Percentiles rank a stretch among this genome's conserved stretches.
Conservation (phyloP, 1,140 invertebrate genomes). For the Drosophila azteca region DNA sequence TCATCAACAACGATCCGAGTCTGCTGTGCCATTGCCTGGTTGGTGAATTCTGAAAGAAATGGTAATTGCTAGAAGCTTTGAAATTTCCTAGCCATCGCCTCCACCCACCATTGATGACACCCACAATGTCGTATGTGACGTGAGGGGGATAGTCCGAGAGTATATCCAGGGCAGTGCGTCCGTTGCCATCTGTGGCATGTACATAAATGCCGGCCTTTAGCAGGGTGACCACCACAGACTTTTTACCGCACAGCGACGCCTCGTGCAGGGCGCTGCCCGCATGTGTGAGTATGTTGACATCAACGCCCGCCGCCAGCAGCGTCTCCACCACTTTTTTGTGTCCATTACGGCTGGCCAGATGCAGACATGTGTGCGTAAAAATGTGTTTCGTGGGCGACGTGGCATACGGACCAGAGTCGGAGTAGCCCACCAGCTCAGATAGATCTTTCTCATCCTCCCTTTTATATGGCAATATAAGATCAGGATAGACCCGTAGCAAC, state of each 20-base stretch:
- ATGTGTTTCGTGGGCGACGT: slow-evolving; percentile 80
- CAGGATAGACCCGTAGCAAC: slow-evolving; percentile 91
- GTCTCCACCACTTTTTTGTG: slow-evolving; percentile 92
- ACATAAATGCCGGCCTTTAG: slow-evolving; percentile 93
- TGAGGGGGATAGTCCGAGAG: slow-evolving; percentile 93
- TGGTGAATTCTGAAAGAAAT: slow-evolving; percentile 60
- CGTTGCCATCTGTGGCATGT: slow-evolving; percentile 89
- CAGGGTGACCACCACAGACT: slow-evolving; percentile 94
- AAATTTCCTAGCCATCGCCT: not conserved
- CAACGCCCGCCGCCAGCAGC: slow-evolving; percentile 93
- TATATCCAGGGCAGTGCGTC: slow-evolving; percentile 95
- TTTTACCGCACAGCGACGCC: slow-evolving; percentile 96
- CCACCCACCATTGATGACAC: slow-evolving; percentile 89
- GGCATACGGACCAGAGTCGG: slow-evolving; percentile 24
- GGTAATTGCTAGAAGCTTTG: slow-evolving; percentile 12
- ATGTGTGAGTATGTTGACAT: slow-evolving; percentile 94
- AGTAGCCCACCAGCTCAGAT: slow-evolving; percentile 42
- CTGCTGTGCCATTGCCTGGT: slow-evolving; percentile 33
- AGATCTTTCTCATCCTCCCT: slow-evolving; percentile 27
- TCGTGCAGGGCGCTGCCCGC: slow-evolving; percentile 97
- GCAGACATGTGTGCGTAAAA: slow-evolving; percentile 94
- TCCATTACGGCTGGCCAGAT: slow-evolving; percentile 96
- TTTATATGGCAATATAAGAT: slow-evolving; percentile 88
- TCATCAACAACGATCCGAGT: slow-evolving; percentile 22
- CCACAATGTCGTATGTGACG: slow-evolving; percentile 92